Base-by-base conservation (phyloP, 2,113 vertebrate species). In the Cyphomyrus discorhynchus region DNA sequence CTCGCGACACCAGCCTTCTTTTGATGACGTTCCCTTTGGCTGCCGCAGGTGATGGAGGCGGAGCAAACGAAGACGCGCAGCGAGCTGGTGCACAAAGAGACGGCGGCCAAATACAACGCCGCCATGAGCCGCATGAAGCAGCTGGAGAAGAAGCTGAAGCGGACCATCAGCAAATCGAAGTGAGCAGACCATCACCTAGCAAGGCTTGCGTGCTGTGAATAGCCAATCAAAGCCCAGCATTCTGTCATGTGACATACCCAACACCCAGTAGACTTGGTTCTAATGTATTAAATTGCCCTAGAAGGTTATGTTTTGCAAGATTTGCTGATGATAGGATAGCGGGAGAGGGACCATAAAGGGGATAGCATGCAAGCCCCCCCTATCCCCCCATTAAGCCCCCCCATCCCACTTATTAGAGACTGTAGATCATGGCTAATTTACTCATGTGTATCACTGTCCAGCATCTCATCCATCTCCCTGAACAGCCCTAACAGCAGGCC, bases 111-210 rank as follows among this genome's bases (percentile, higher is more conserved):
- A 90, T 99, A 99, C 92, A 98, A 97, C 0, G 96, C 97, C 0
- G 97, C 98, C 17, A 98, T 97, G 93, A 92, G 96, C 74, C 96
- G 97, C 90, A 99, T 99, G 98, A 98, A 98, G 46, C 98, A 99
- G 92, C 96, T 98, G 94, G 98, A 99, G 96, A 99, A 98, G 94
- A 99, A 99, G 90, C 96, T 99, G 93, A 99, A 98, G 95, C 96
- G 98, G 91, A 97, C 97, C 93, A 99, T 99, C 95, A 98, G 95
- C 96, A 99, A 99, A 95, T 99, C 98, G 17, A 99, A 98, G 98
- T 99, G 95, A 88, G 97, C 93, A 31, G 19, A 11, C n/a, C 7
- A 5, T 17, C 0, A 27, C 39, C 49, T 13, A 11, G 5, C 21
- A n/a, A 13, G 21, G 45, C 45, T 5, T 9, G 45, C 5, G 9